Percentiles rank a stretch among this genome's conserved stretches.
phyloP scores from a whole-genome alignment of 2,113 vertebrate genomes.

The Dolichotis patagonum region DNA sequence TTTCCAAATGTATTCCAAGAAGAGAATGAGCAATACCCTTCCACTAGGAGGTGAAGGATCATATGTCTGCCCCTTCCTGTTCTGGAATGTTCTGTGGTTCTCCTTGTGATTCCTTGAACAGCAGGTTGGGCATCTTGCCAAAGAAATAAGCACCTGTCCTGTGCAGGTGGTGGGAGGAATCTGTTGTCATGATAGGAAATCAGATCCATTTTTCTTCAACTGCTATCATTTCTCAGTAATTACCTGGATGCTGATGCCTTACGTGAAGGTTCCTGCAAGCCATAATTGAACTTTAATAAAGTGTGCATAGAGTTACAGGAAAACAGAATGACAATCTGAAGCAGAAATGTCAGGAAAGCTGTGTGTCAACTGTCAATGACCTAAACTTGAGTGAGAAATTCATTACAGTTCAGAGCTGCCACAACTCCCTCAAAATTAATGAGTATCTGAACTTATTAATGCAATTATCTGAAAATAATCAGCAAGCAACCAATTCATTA shows the following conservation, averaged over 20 bases:
- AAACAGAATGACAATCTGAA: slow-evolving; percentile 52
- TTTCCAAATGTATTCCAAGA: slow-evolving; percentile 34
- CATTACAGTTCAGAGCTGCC: slow-evolving; percentile 55
- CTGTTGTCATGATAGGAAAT: slow-evolving; percentile 59
- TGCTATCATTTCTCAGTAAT: slow-evolving; percentile 68
- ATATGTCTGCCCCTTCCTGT: not conserved
- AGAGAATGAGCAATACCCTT: not conserved
- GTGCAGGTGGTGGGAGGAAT: slow-evolving; percentile 70
- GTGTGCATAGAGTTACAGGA: slow-evolving; percentile 31
- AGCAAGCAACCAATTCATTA: not conserved
- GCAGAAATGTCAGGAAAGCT: slow-evolving; percentile 56
- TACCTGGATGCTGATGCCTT: slow-evolving; percentile 64
- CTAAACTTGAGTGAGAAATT: slow-evolving; percentile 45
- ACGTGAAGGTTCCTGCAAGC: slow-evolving; percentile 25
- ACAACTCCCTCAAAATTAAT: slow-evolving; percentile 41
- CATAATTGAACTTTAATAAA: slow-evolving; percentile 66
- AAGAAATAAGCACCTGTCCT: slow-evolving; percentile 62
- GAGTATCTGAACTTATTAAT: slow-evolving; percentile 58
- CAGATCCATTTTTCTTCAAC: slow-evolving; percentile 75
- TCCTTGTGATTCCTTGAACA: slow-evolving; percentile 40
- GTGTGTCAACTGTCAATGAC: not conserved
- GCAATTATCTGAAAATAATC: slow-evolving; percentile 71
- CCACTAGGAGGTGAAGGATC: not conserved
- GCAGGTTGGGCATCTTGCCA: slow-evolving; percentile 38
- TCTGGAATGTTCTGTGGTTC: slow-evolving; percentile 51